Conservation (phyloP, 1,140 invertebrate genomes). For the Ceratosolen fusciceps region DNA sequence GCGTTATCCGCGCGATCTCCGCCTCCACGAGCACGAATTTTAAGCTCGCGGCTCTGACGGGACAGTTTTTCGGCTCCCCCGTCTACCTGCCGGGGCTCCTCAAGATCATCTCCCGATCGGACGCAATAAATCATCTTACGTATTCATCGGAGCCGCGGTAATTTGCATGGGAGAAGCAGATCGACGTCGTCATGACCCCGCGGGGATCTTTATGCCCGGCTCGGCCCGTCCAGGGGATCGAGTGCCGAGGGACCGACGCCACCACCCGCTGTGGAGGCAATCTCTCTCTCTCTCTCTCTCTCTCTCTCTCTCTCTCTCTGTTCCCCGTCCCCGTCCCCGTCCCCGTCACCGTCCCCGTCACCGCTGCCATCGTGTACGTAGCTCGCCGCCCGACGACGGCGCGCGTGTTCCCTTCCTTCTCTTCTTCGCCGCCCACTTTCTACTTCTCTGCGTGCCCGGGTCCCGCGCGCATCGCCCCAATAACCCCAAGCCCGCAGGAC, state of each 20-base stretch:
- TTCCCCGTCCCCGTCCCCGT: not conserved
- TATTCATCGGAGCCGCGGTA: slow-evolving; percentile 39
- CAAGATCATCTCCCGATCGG: slow-evolving; percentile 32
- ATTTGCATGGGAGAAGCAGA: slow-evolving; percentile 48
- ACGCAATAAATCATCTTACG: slow-evolving; percentile 45
- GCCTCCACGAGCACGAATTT: not conserved
- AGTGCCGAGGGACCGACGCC: slow-evolving; percentile 13
- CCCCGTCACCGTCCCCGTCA: not conserved
- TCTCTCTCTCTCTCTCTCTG: not conserved
- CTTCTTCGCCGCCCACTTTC: not conserved
- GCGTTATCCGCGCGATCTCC: not conserved
- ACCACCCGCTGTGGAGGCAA: not conserved
- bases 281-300: not conserved
- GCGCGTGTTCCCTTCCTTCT: not conserved
- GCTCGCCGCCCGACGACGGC: not conserved
- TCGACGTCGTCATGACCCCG: not conserved
- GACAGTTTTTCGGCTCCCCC: slow-evolving; percentile 38
- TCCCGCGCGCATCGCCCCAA: too few relatives aligned
- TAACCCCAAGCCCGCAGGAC: too few relatives aligned
- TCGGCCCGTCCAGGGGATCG: slow-evolving; percentile 21
- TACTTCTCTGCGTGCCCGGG: not conserved
- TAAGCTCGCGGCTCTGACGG: slow-evolving; percentile 9
- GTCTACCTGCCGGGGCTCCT: not conserved
- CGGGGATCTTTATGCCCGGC: slow-evolving; percentile 25
- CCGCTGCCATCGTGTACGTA: too few relatives aligned